Evolutionary conservation across 2,113 vertebrate species (phyloP).

Genomic region (Vulpes lagopus): DNA sequence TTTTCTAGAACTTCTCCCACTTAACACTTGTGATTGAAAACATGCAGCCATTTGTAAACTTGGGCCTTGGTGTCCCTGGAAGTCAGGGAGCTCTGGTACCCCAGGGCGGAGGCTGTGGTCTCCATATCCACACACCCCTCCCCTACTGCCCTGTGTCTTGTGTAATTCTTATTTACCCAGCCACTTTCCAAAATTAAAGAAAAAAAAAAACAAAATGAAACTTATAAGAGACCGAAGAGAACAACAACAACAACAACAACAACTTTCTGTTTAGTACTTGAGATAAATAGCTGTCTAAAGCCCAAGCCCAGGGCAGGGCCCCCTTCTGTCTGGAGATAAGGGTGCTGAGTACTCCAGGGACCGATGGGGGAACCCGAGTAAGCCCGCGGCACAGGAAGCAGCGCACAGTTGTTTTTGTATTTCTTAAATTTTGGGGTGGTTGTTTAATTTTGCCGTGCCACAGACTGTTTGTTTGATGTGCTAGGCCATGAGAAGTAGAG

Average conservation of each 20-base stretch:
- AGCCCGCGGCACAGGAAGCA: not conserved
- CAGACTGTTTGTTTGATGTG: not conserved
- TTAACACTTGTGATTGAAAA: not conserved
- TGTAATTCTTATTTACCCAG: not conserved
- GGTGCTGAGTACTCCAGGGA: accelerated
- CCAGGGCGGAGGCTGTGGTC: not conserved
- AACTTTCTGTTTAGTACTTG: not conserved
- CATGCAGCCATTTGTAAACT: not conserved
- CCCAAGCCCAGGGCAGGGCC: not conserved
- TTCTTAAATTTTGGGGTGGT: not conserved
- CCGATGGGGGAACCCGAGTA: not conserved
- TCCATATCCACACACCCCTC: not conserved
- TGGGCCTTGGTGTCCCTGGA: not conserved
- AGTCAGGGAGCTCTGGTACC: not conserved
- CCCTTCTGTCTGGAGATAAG: not conserved
- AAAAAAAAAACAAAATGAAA: not conserved
- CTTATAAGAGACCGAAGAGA: not conserved
- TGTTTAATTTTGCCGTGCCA: not conserved
- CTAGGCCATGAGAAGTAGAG: not conserved
- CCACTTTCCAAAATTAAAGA: conserved; percentile 23
- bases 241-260: not conserved
- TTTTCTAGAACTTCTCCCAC: not conserved
- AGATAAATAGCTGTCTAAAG: not conserved
- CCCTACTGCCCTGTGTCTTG: not conserved
- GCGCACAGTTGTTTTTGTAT: not conserved